Conservation (phyloP, 1,140 invertebrate genomes). For the Drosophila arizonae region DNA sequence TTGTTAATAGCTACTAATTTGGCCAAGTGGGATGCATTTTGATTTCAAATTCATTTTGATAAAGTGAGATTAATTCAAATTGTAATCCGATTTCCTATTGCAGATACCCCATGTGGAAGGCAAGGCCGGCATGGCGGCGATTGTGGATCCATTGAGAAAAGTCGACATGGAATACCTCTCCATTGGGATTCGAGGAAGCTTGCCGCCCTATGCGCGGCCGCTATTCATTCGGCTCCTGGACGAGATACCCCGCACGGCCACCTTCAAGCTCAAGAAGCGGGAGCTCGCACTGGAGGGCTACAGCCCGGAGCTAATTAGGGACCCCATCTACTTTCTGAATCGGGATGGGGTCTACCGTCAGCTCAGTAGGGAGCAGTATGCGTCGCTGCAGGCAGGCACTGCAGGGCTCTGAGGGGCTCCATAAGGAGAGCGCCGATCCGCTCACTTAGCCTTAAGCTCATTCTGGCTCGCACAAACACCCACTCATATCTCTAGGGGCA, state of each 20-base stretch:
- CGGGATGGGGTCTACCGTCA: slow-evolving; percentile 86
- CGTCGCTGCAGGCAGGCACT: slow-evolving; percentile 86
- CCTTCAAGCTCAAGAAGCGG: slow-evolving; percentile 95
- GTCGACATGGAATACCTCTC: slow-evolving; percentile 87
- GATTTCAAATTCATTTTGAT: too few species aligned
- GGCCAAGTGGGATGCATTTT: too few species aligned
- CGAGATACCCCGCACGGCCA: slow-evolving; percentile 92
- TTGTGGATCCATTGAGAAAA: slow-evolving; percentile 89
- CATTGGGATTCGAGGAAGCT: slow-evolving; percentile 86
- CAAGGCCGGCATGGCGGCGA: slow-evolving; percentile 97
- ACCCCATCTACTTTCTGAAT: slow-evolving; percentile 90
- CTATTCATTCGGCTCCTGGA: slow-evolving; percentile 93
- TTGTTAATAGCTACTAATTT: too few species aligned
- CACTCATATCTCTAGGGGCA: slow-evolving; percentile 4
- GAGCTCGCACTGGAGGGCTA: slow-evolving; percentile 92
- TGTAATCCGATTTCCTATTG: slow-evolving; percentile 34
- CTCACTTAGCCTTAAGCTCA: slow-evolving; percentile 18
- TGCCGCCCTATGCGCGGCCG: slow-evolving; percentile 94
- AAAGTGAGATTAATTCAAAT: too few species aligned
- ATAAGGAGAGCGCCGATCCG: background rate
- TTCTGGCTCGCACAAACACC: slow-evolving; percentile 24
- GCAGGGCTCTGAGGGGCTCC: slow-evolving; percentile 84
- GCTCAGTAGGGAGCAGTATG: slow-evolving; percentile 87
- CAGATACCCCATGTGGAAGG: slow-evolving; percentile 93
- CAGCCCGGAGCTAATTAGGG: slow-evolving; percentile 86